Conservation (phyloP, 1,140 invertebrate genomes). For the Nixonia krombeini region DNA sequence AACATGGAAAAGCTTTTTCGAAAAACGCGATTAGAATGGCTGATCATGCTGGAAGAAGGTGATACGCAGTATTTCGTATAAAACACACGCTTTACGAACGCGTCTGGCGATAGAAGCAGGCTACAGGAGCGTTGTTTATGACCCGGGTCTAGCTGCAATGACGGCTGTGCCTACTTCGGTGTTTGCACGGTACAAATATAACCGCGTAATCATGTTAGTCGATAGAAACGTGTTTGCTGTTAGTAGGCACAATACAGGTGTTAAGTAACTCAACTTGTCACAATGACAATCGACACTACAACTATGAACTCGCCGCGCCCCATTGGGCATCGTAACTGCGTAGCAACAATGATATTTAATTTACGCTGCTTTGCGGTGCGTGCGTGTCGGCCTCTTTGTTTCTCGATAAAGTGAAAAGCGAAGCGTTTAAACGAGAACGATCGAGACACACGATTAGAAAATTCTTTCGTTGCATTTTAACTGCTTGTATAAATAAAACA, state of each 20-base stretch:
- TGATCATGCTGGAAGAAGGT: no score
- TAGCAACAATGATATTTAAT: not conserved
- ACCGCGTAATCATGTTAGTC: not conserved
- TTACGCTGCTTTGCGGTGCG: not conserved
- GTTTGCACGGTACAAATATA: slow-evolving; percentile 4
- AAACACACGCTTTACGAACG: no score
- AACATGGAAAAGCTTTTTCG: no score
- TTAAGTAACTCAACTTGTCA: slow-evolving; percentile 8
- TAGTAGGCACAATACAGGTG: not conserved
- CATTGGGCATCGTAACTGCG: no score
- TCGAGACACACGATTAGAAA: no score
- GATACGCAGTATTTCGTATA: no score
- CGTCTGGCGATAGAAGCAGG: no score
- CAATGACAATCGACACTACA: not conserved
- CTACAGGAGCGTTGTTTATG: no score
- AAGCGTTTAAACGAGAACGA: no score
- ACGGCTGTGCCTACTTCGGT: slow-evolving; percentile 4
- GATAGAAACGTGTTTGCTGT: slow-evolving; percentile 4
- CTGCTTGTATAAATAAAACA: no score
- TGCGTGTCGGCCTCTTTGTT: not conserved
- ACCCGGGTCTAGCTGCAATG: slow-evolving; percentile 1
- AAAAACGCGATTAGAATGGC: no score
- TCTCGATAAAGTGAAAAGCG: slow-evolving; percentile 3
- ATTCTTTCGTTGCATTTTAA: no score
- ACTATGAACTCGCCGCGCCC: not conserved